Evolutionary conservation across 2,113 vertebrate genomes (phyloP).

Genomic region (Callopanchax toddi): DNA sequence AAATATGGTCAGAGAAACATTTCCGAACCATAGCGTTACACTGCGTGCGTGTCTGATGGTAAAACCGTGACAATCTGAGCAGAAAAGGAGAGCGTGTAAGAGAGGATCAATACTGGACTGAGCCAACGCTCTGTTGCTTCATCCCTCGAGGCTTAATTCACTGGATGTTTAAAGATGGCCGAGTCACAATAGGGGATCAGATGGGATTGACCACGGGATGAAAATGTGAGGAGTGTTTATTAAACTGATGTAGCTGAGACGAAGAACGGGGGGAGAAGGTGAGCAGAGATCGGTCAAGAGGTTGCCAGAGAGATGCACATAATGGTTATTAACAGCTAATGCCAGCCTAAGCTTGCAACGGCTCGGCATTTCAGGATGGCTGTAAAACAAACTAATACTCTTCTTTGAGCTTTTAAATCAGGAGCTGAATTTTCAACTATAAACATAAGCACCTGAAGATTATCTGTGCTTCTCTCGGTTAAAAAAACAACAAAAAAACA

Average conservation of each 20-base stretch:
- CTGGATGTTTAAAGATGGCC: slow-evolving; percentile 61
- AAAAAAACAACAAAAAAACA: not conserved
- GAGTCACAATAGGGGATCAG: slow-evolving; percentile 74
- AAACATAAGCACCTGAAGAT: slow-evolving; percentile 25
- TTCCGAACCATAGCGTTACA: slow-evolving; percentile 18
- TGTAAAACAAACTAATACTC: slow-evolving; percentile 30
- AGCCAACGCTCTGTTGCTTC: slow-evolving; percentile 63
- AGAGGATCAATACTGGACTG: slow-evolving; percentile 67
- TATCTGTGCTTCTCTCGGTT: not conserved
- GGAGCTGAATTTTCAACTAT: slow-evolving; percentile 10
- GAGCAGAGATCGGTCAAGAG: slow-evolving; percentile 29
- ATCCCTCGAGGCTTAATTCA: slow-evolving; percentile 72
- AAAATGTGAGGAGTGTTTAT: slow-evolving; percentile 75
- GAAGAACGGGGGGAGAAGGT: slow-evolving; percentile 18
- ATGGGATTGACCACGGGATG: slow-evolving; percentile 72
- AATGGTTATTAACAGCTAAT: slow-evolving; percentile 60
- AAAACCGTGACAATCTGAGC: slow-evolving; percentile 46
- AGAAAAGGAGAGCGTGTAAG: slow-evolving; percentile 31
- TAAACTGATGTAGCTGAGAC: slow-evolving; percentile 63
- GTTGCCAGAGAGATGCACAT: slow-evolving; percentile 25
- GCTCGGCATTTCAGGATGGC: slow-evolving; percentile 5
- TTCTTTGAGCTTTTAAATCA: slow-evolving; percentile 30
- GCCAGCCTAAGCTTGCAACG: slow-evolving; percentile 21
- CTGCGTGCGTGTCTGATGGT: slow-evolving; percentile 9
- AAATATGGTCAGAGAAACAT: not conserved